These are phyloP conservation scores for Tretioscincus oriximinensis DNA, from an alignment of 2,113 vertebrate species.

Conservation along the genomic window DNA sequence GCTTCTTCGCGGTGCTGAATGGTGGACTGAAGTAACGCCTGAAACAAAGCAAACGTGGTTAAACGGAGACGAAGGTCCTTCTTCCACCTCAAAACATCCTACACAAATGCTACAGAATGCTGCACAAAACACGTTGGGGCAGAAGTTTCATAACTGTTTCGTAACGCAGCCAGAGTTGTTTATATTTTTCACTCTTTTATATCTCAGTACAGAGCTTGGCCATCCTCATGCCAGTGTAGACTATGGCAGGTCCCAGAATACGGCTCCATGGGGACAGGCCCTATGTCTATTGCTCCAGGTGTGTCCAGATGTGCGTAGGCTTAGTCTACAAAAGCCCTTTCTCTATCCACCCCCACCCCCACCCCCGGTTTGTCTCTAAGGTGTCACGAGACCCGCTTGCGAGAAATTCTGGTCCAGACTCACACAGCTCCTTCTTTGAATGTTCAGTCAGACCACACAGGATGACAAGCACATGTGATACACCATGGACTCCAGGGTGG, in stretches of 20 bases:
- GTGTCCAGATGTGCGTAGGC: too few relatives aligned
- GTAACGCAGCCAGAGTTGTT: constrained; percentile 32
- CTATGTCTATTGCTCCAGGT: too few relatives aligned
- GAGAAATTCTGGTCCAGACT: too few relatives aligned
- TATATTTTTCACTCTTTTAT: constrained; percentile 25
- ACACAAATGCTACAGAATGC: neutral
- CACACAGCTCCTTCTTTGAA: neutral
- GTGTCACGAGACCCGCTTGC: too few relatives aligned
- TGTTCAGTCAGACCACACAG: constrained; percentile 76
- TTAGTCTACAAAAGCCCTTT: too few relatives aligned
- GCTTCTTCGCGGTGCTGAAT: constrained; percentile 73
- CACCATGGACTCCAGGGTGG: constrained; percentile 23
- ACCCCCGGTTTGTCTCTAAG: too few relatives aligned
- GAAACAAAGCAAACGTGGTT: constrained; percentile 49
- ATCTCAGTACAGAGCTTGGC: constrained; percentile 20
- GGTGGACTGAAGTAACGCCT: constrained; percentile 76
- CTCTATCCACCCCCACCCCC: too few relatives aligned
- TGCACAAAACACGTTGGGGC: constrained; percentile 19
- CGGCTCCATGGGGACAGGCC: too few relatives aligned
- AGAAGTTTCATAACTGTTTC: constrained; percentile 4
- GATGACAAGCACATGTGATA: constrained; percentile 68
- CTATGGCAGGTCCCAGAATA: too few relatives aligned
- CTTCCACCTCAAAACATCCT: neutral
- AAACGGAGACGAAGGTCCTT: constrained; percentile 27
- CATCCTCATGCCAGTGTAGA: too few relatives aligned